A percentile compares a stretch with the other conserved stretches of the same genome.
phyloP scores from a whole-genome alignment of 2,888 invertebrate species.

The Tetranychus piercei region DNA sequence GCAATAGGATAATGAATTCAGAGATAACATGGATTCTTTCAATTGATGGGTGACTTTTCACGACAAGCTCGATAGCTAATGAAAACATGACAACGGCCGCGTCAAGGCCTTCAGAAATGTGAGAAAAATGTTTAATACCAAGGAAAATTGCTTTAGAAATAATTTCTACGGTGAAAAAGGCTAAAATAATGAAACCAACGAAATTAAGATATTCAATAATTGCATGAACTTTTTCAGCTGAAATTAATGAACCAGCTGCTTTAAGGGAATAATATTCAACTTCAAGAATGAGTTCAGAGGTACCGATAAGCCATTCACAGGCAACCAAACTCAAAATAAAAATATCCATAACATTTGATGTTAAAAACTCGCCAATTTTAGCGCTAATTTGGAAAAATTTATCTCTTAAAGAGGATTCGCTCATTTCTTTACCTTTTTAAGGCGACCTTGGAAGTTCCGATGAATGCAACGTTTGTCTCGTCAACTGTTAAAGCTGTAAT shows the following conservation, averaged over 20 bases:
- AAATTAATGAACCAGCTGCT: neutral
- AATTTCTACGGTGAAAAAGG: neutral
- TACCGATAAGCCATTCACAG: neutral
- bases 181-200: neutral
- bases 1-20: neutral
- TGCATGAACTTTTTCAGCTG: neutral
- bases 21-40: neutral
- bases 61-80: too few species aligned
- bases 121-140: neutral
- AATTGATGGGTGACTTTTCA: neutral
- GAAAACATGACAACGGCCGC: neutral
- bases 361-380: neutral
- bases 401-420: neutral
- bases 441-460: slow-evolving; percentile 63
- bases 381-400: neutral
- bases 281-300: neutral
- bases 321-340: too few species aligned
- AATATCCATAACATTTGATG: too few species aligned
- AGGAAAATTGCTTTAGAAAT: neutral
- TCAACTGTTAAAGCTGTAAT: slow-evolving; percentile 61
- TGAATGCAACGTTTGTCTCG: slow-evolving; percentile 76
- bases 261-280: neutral
- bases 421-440: slow-evolving; percentile 21
- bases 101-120: neutral
- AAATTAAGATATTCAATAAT: neutral